Base-by-base conservation (phyloP, 2,113 vertebrate genomes). In the Myotis davidii region DNA sequence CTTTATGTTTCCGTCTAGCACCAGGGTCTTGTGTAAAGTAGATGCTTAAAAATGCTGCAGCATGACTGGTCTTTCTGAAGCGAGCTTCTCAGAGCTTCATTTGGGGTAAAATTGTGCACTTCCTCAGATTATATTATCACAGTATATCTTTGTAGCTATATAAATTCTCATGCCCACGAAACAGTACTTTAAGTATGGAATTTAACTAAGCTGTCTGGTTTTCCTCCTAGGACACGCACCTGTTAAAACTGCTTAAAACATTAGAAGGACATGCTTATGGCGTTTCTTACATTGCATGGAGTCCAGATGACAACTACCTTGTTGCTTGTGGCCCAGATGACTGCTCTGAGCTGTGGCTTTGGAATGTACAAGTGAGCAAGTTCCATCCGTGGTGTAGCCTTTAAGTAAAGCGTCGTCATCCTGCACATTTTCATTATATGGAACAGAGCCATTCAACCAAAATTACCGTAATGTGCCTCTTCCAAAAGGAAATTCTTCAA, bases 261-360 rank as follows among this genome's bases (percentile, higher is more conserved):
- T 98, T 99, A 98, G 99, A 99, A 98, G 99, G 99, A 90, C 99
- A 99, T 42, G 99, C 99, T 0, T 99, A 99, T 1, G 99, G 99
- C 32, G 99, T 99, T 79, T 99, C 99, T 27, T 99, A 99, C n/a
- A 98, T 99, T 97, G 99, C 99, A 14, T 99, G 99, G 99, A 99
- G 99, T 97, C 99, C 99, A 1, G 99, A 99, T 94, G 99, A 99
- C 98, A 98, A 98, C 93, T 99, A 99, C 73, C 99, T 99, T 97
- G 99, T 99, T 97, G 99, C 99, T 78, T 99, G 99, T 95, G 99
- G 99, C 89, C 99, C 99, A 37, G 99, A 99, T 96, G 99, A 99
- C 98, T 99, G 99, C 98, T 99, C 99, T 76, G 99, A 99, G 97
- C 99, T 99, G 94, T 99, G 99, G 99, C 99, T 99, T 82, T 99